Base-by-base conservation (phyloP, 2,888 invertebrate genomes). In the Cheilosia soror region DNA sequence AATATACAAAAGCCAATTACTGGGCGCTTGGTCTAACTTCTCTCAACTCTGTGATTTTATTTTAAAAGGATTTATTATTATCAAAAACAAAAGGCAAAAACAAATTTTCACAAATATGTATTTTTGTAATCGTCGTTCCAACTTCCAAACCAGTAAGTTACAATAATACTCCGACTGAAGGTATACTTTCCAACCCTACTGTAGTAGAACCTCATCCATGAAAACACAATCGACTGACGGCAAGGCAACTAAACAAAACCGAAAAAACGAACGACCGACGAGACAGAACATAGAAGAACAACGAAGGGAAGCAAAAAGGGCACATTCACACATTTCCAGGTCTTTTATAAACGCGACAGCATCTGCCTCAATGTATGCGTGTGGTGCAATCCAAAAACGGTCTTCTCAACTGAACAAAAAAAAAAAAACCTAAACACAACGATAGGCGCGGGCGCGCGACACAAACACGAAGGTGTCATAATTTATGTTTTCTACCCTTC, bases 401-500 rank as follows among this genome's bases (percentile, higher is more conserved):
- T 42, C 40, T 78, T 62, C n/a, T 47, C 69, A 49, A 33, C 20
- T 9, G 55, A 78, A 53, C 78, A 68, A 37, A 84, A 65, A 71
- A n/a, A 53, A 77, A 51, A 83, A 77, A 44, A 84, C 55, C 71
- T 76, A 80, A 80, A 80, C 69, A 84, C 84, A 76, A 11, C 44
- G 11, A 66, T 66, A 7, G 63, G 55, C 69, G 69, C 79, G 80
- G 65, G 80, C 58, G 84, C 71, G 83, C 58, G 58, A 66, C 60
- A 51, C 65, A 6, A 66, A 37, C 75, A 75, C 75, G 65, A 75
- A 80, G 80, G 84, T 84, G 84, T 84, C 80, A 80, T 84, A 84
- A 84, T 84, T 84, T 79, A 84, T 84, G 84, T 84, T 84, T 84
- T 84, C 84, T 57, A 80, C 79, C 84, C 84, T 80, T 58, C 75